A percentile compares a stretch with the other conserved stretches of the same genome.
These are phyloP conservation scores for Chrysemys picta DNA, from an alignment of 2,113 vertebrate species.

Conservation along the genomic window DNA sequence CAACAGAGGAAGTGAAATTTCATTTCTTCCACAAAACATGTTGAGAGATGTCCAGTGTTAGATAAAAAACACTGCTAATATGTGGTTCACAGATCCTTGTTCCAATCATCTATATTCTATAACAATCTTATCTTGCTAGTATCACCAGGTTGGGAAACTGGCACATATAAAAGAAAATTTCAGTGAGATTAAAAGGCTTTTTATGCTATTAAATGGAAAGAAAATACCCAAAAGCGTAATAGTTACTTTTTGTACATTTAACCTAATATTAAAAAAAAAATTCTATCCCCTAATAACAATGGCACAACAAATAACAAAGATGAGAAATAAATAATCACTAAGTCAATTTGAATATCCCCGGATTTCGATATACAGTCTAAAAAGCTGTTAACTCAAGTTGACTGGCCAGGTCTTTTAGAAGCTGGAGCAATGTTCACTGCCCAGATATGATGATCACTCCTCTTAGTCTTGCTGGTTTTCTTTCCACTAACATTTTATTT, in stretches of 20 bases:
- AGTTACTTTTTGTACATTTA: constrained; percentile 9
- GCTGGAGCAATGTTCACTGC: not conserved
- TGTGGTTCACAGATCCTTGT: not conserved
- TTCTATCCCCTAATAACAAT: not conserved
- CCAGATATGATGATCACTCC: not conserved
- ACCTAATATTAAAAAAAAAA: not conserved
- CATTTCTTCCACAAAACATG: constrained; percentile 14
- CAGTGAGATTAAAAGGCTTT: not conserved
- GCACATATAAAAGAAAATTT: not conserved
- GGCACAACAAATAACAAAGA: not conserved
- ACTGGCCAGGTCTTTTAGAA: not conserved
- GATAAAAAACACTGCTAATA: not conserved
- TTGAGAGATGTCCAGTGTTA: constrained; percentile 15
- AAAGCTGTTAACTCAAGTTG: constrained; percentile 9
- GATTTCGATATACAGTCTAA: not conserved
- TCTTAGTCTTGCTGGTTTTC: not conserved
- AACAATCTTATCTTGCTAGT: not conserved
- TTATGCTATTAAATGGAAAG: not conserved
- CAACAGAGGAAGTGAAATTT: constrained; percentile 29
- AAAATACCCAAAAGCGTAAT: not conserved
- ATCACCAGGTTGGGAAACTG: not conserved
- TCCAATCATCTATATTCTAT: not conserved
- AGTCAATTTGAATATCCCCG: not conserved
- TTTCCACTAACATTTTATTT: not conserved
- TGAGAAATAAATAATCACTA: constrained; percentile 4